phyloP scores from a whole-genome alignment of 1,140 invertebrate species.

The Euwallacea fornicatus region DNA sequence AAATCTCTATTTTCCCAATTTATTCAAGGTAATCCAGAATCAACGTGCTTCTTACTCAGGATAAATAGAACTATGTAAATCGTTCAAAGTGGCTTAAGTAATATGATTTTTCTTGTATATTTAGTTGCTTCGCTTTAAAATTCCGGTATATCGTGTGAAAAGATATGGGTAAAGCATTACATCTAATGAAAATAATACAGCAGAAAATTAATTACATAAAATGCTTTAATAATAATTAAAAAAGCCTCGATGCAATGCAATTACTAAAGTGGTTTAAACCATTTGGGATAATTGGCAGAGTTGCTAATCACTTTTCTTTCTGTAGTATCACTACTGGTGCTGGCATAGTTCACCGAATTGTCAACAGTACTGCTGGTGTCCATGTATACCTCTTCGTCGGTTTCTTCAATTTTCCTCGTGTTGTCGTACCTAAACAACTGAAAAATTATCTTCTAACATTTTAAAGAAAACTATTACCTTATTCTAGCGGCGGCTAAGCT shows the following conservation, averaged over 20 bases:
- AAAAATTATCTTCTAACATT: background rate
- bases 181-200: no score
- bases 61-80: no score
- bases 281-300: slow-evolving; percentile 54
- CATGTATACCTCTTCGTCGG: slow-evolving; percentile 24
- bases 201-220: no score
- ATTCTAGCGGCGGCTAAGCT: slow-evolving; percentile 54
- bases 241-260: background rate
- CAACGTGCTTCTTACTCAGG: no score
- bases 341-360: slow-evolving; percentile 42
- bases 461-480: slow-evolving; percentile 47
- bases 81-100: no score
- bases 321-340: slow-evolving; percentile 41
- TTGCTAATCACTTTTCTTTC: slow-evolving; percentile 42
- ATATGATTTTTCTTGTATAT: no score
- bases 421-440: slow-evolving; percentile 40
- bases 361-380: slow-evolving; percentile 30
- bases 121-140: no score
- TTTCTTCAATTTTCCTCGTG: slow-evolving; percentile 36
- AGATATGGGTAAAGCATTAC: no score
- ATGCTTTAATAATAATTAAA: no score
- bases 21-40: no score
- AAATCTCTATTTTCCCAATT: no score
- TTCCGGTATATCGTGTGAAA: no score
- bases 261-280: slow-evolving; percentile 51